Evolutionary conservation across 2,113 vertebrate species (phyloP), one percentile per base, ranked within the genome.

Genomic region (Pithys albifrons): DNA sequence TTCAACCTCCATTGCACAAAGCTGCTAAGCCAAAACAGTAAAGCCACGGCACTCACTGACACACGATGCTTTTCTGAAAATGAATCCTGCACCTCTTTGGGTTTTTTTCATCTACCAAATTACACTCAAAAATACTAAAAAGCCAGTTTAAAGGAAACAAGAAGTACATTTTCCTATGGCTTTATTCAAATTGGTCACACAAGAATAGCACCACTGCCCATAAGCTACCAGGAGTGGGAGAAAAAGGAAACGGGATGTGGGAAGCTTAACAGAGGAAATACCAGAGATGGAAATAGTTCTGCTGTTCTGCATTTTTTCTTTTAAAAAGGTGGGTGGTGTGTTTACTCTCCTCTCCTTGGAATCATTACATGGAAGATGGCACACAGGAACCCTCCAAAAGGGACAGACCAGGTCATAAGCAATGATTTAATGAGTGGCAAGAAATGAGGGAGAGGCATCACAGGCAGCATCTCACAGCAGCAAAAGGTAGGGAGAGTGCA

Each of bases 1-100:
- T 97, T 88, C 78, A 95, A 84, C 73, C 91, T 88, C 82, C 41
- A 57, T 12, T 92, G 89, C 83, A 71, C 70, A 89, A 37, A 91
- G 69, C 45, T 96, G 88, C 87, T 82, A 95, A 89, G 80, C 77
- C 95, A 64, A 31, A 86, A 76, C n/a, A 11, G 17, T 75, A 91
- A 89, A 94, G 55, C 37, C 80, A 93, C 48, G 82, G 91, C 79
- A 67, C 78, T 88, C 48, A 41, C 59, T 73, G 88, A 69, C 35
- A 88, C 22, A 9, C 6, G 11, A 13, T 27, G 25, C 46, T 33
- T 75, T 69, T 71, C 4, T 43, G 85, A 94, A 77, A 52, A 31
- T 7, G 31, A 88, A 65, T 69, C 35, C 48, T 77, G 13, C 39
- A 62, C 24, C 48, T 88, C 37, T 31, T 58, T 41, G 19, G 49